phyloP scores from a whole-genome alignment of 2,797 vertebrate genomes.

The Clarias laeviceps region DNA sequence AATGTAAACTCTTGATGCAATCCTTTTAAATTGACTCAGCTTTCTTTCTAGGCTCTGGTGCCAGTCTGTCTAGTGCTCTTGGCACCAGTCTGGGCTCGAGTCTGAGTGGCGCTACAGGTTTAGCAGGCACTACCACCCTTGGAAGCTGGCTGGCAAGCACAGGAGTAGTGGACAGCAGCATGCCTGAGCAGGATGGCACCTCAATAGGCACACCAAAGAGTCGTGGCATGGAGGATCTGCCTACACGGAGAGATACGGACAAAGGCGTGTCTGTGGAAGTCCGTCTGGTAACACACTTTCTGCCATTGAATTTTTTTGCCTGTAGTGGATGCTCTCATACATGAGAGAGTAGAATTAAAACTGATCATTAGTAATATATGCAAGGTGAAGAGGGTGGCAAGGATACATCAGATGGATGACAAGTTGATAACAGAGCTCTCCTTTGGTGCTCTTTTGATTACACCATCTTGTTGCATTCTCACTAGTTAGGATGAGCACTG shows the following conservation, averaged over 20 bases:
- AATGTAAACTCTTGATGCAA: neutral
- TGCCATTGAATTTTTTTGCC: neutral
- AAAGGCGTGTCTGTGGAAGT: conserved; percentile 92
- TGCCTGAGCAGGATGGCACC: conserved; percentile 73
- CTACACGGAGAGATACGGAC: conserved; percentile 81
- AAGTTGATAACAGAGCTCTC: neutral
- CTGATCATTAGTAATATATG: neutral
- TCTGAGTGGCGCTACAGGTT: conserved; percentile 44
- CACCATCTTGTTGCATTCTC: neutral
- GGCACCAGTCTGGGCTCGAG: conserved; percentile 33
- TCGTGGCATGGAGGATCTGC: conserved; percentile 79
- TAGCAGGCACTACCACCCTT: conserved; percentile 66
- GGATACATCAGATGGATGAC: neutral
- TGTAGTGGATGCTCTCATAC: neutral
- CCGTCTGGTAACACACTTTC: conserved; percentile 72
- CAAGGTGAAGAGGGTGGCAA: neutral
- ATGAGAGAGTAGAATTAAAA: neutral
- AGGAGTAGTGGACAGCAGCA: conserved; percentile 61
- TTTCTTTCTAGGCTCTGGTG: conserved; percentile 44
- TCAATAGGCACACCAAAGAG: conserved; percentile 71
- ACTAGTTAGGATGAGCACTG: neutral
- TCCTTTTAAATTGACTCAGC: neutral
- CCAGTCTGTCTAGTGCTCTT: conserved; percentile 44
- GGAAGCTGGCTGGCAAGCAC: conserved; percentile 72
- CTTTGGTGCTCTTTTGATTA: neutral